Base-by-base conservation (phyloP, 2,113 vertebrate species). In the Lethenteron reissneri region DNA sequence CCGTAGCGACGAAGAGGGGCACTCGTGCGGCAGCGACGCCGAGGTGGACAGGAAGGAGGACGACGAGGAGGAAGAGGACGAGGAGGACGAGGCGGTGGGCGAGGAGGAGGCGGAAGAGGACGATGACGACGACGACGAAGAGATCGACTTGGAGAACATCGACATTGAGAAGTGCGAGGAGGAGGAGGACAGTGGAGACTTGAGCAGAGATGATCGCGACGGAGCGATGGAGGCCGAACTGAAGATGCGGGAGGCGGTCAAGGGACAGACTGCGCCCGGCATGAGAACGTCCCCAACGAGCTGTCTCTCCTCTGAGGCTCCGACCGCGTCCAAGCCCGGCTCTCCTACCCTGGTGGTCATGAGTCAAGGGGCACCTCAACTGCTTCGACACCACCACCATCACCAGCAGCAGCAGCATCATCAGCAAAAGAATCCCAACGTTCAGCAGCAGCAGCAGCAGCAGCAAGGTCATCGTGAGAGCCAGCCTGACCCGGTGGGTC, bases 131-230 rank as follows among this genome's bases (percentile, higher is more conserved):
- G 92, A 99, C 1, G 94, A 99, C 3, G 94, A 99, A 79, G 94
- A 97, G 81, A 99, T 99, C 2, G 94, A 99, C 74, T 74, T 99
- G 80, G 92, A 99, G 76, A 97, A 92, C 82, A 95, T 99, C 62
- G 94, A 99, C 72, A 99, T 99, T n/a, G 94, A 99, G 79, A 95
- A 96, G 78, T 95, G 95, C 1, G 94, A 96, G 15, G 92, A 95
- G 71, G 92, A 97, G 13, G 92, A 84, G 10, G 92, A 97, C 75
- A 91, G 94, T 70, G 97, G 92, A 78, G 92, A 95, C 1, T 92
- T 90, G 77, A 92, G 96, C 2, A 91, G 97, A 1, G 92, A 96
- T 72, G 92, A 96, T 72, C 94, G 94, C 64, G 68, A 78, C 86
- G 0, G 87, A 92, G 71, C 79, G 77, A 17, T 76, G 81, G 6